Evolutionary conservation across 2,888 invertebrate species (phyloP).

Genomic region (Zaprionus bogoriensis): DNA sequence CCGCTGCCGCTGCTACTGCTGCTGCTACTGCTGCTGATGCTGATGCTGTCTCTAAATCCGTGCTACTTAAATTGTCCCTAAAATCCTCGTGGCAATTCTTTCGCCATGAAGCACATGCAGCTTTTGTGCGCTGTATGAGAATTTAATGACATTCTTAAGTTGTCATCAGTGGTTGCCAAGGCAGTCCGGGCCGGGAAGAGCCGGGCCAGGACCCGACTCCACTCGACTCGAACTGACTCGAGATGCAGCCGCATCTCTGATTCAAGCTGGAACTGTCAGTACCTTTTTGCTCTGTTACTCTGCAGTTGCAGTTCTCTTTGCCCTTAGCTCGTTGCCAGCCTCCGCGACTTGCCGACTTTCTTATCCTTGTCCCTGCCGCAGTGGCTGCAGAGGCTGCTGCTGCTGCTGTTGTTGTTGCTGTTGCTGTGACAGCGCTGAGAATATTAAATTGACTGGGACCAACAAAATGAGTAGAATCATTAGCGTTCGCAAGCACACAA

Average conservation of each 20-base stretch:
- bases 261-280: constrained; percentile 37
- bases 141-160: constrained; percentile 81
- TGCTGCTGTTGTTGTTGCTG: constrained; percentile 21
- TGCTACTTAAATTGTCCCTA: constrained; percentile 80
- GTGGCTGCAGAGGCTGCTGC: constrained; percentile 18
- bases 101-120: constrained; percentile 74
- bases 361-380: constrained; percentile 40
- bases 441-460: constrained; percentile 77
- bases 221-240: constrained; percentile 15
- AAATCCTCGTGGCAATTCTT: constrained; percentile 79
- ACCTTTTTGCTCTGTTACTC: too few relatives aligned
- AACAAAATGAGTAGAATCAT: constrained; percentile 75
- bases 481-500: constrained; percentile 55
- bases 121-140: constrained; percentile 75
- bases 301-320: too few relatives aligned
- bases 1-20: constrained; percentile 62
- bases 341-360: neutral
- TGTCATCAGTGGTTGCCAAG: constrained; percentile 76
- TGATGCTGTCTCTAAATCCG: constrained; percentile 74
- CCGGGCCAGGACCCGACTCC: constrained; percentile 23
- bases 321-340: constrained; percentile 6
- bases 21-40: constrained; percentile 46
- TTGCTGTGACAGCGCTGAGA: constrained; percentile 36
- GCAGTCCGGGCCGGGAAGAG: neutral
- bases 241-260: constrained; percentile 2